Conservation (phyloP, 2,113 vertebrate species). For the Callithrix jacchus region DNA sequence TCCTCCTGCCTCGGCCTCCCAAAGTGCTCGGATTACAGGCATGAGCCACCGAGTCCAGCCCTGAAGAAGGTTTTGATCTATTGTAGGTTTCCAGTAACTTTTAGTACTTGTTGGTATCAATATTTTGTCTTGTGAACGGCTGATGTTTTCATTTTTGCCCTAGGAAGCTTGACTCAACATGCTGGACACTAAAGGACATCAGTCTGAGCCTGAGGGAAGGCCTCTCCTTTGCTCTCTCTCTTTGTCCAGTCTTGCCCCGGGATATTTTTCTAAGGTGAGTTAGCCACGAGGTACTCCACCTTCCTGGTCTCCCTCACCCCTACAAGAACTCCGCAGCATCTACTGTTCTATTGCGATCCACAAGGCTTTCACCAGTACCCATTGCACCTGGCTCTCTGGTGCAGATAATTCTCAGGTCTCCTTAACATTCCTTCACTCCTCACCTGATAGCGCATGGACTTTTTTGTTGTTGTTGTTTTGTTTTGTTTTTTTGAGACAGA, state of each 20-base stretch:
- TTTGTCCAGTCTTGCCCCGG: background rate
- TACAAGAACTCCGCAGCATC: fast-evolving
- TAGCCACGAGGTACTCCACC: background rate
- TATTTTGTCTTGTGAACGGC: background rate
- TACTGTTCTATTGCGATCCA: background rate
- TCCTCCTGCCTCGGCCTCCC: too few species aligned
- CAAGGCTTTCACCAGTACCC: too few species aligned
- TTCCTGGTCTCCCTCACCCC: background rate
- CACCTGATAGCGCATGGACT: background rate
- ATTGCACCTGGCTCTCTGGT: background rate
- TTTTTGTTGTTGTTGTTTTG: background rate
- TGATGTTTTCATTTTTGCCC: background rate
- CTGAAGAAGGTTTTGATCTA: background rate
- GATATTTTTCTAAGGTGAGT: background rate
- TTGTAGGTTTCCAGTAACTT: background rate
- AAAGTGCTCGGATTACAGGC: too few species aligned
- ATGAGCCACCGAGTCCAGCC: too few species aligned
- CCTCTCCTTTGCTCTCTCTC: background rate
- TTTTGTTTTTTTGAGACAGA: background rate
- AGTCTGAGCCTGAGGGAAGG: background rate
- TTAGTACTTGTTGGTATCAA: background rate
- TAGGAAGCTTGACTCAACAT: background rate
- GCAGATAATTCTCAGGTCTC: background rate
- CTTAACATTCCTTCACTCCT: background rate
- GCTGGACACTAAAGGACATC: background rate